Evolutionary conservation across 2,113 vertebrate genomes (phyloP), one percentile per base, ranked within the genome.

Genomic region (Murina feae): DNA sequence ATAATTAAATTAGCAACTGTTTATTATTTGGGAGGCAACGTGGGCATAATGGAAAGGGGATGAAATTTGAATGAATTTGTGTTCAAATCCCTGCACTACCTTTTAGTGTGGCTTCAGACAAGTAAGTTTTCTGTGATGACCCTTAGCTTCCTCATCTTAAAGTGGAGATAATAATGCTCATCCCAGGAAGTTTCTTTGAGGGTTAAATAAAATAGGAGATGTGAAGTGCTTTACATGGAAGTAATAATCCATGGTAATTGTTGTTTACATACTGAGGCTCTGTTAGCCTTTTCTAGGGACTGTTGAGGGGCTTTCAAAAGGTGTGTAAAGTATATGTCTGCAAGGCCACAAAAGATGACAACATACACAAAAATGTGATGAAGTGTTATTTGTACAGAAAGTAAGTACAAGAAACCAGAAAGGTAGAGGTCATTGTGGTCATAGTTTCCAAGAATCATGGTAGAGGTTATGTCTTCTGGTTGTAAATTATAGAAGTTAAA

Each of bases 61-160:
- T 78, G 42, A n/a, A 42, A 2, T 82, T 74, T 90, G 47, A 58
- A 58, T 93, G 30, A 81, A 53, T 86, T 76, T 28, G 44, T 28
- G 60, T 28, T 91, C 79, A 72, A 35, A 51, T 92, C 51, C 10
- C 75, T 81, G 49, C 44, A 68, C 11, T 92, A 25, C 42, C 44
- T 17, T 51, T 71, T 89, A 83, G 12, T 66, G 51, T 86, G 20
- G 47, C 74, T 78, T 89, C 82, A 49, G 6, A 49, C n/a, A 82
- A 78, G 5, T 75, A 79, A 32, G 60, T 97, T 96, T 93, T 6
- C 63, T 90, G 44, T 78, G 82, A 58, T 91, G 74, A 93, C n/a
- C 49, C 6, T 87, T 71, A 87, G 47, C 23, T 35, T 90, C 25
- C 25, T 74, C 25, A 63, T 89, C 11, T 53, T 90, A 63, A 63